Base-by-base conservation (phyloP, 2,113 vertebrate genomes). In the Alexandromys fortis region DNA sequence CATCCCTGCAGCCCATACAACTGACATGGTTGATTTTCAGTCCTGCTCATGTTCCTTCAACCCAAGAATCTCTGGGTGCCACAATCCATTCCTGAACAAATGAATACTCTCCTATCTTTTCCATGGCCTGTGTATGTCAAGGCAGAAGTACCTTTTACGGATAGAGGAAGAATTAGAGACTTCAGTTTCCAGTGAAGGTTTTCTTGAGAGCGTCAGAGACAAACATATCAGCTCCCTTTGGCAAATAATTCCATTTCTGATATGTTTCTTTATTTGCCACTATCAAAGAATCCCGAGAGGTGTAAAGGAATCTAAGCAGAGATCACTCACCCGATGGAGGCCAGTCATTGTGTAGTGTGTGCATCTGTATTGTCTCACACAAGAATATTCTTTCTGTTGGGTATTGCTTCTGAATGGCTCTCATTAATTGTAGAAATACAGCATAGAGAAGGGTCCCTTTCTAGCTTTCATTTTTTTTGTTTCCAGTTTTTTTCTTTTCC, bases 191-290 rank as follows among this genome's bases (percentile, higher is more conserved):
- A 77, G 45, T 55, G 77, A 78, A 92, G 68, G 78, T 93, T 96
- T 87, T 86, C 79, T 92, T 75, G 75, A 90, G 93, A 42, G 63
- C 42, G 17, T 92, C 92, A 75, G 70, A 93, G 90, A 95, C 79
- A 93, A 96, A 96, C 45, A 89, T 21, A 93, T 47, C 9, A 19
- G 86, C 81, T 79, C 91, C 75, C 61, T 93, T 95, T 91, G 79
- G 63, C 90, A 93, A 83, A 88, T 42, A 78, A 87, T 92, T 94
- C 65, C 3, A 33, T n/a, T 93, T 95, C 55, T 70, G 38, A 73
- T 92, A 35, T 75, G 68, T 75, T 85, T 88, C 14, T 89, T 96
- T 94, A 75, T 89, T 92, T 94, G 30, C 12, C 72, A 55, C 72
- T 83, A 65, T 70, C 87, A 93, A 96, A 96, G 90, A 90, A 70